phyloP scores from a whole-genome alignment of 2,113 vertebrate genomes.

The Empidonax alnorum region DNA sequence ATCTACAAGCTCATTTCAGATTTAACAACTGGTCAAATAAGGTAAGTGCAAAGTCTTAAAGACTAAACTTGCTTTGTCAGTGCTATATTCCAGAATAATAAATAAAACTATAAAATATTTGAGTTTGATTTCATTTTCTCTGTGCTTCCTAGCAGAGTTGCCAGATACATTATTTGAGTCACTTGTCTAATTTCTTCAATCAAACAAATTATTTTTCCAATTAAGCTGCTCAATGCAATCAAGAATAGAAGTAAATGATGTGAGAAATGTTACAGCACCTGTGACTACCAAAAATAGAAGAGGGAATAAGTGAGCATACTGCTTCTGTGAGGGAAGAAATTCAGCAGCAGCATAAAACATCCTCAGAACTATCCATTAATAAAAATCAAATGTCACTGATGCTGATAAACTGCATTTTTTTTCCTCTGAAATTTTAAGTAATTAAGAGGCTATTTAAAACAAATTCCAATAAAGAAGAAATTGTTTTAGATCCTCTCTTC shows the following conservation, averaged over 20 bases:
- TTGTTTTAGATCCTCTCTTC: neutral
- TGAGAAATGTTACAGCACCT: neutral
- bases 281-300: conserved; percentile 24
- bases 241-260: conserved; percentile 19
- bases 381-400: neutral
- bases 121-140: neutral
- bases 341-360: neutral
- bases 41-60: neutral
- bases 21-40: neutral
- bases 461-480: neutral
- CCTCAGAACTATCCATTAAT: neutral
- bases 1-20: neutral
- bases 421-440: neutral
- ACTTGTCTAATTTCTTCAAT: conserved; percentile 38
- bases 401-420: neutral
- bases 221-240: conserved; percentile 29
- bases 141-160: neutral
- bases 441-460: neutral
- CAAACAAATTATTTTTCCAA: conserved; percentile 38
- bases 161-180: neutral
- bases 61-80: neutral
- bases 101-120: neutral
- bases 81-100: conserved; percentile 3
- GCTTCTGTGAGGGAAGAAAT: neutral
- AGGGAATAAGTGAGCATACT: neutral